Base-by-base conservation (phyloP, 64 coral and sea anemone genomes). In the Astreopora myriophthalma region DNA sequence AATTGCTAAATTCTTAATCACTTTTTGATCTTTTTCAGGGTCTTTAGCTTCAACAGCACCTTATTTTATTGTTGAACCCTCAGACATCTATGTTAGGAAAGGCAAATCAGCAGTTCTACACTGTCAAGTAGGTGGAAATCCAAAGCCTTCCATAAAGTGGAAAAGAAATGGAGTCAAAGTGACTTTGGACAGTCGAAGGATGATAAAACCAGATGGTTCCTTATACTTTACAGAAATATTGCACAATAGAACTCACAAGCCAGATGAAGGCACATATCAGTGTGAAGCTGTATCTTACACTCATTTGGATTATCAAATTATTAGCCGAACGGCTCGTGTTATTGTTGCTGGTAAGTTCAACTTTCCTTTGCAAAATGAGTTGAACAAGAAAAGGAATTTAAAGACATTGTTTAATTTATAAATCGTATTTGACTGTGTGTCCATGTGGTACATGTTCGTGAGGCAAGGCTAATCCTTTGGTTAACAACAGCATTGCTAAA, bases 231-330 rank as follows among this genome's bases (percentile, higher is more conserved):
- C 51, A 33, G 89, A 22, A 60, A 77, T 96, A 61, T 48, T 80
- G 44, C 95, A 96, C 78, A 80, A 88, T 48, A 96, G 91, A 75
- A 73, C 16, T 71, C 77, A 32, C 23, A 93, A 92, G 67, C 95
- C 95, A 36, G 87, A 96, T 85, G 95, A 96, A 83, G 95, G 95
- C 12, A 74, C 13, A 22, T 96, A 96, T 49, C 91, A 96, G 49
- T 96, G 95, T 86, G 80, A 69, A 14, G 95, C 63, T 14, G 63
- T 74, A 22, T 94, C 87, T 16, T 60, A 26, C 24, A 48, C 78
- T 30, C 28, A 13, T 1, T 60, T 46, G 34, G 76, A 94, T 17
- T 93, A 39, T 76, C 29, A 78, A 49, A 74, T 96, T 65, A 30
- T 73, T 25, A 96, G 95, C 65, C 68, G 81, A 61, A 96, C 48